Evolutionary conservation across 2,797 vertebrate species (phyloP).

Genomic region (Toxotes lorentzi): DNA sequence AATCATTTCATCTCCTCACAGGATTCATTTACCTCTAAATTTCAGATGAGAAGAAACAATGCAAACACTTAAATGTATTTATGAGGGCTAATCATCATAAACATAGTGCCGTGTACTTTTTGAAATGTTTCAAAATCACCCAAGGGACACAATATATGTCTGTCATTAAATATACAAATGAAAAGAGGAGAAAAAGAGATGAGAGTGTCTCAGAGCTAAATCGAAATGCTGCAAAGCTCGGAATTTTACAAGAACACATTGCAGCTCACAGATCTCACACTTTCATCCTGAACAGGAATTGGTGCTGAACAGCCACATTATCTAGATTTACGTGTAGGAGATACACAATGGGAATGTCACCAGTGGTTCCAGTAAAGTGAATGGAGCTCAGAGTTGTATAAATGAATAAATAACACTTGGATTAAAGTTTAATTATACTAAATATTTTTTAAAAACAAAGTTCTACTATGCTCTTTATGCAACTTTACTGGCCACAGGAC

Average conservation of each 20-base stretch:
- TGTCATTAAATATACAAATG: conserved; percentile 70
- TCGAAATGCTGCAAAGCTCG: conserved; percentile 25
- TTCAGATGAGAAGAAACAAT: conserved; percentile 57
- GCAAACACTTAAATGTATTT: conserved; percentile 57
- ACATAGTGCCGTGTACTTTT: conserved; percentile 40
- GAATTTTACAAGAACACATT: conserved; percentile 42
- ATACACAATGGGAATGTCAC: neutral
- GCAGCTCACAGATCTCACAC: conserved; percentile 33
- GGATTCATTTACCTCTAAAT: conserved; percentile 54
- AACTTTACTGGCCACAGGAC: neutral
- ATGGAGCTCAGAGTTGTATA: too few relatives aligned
- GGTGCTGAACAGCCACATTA: conserved; percentile 17
- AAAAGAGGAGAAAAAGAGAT: conserved; percentile 41
- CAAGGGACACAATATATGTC: conserved; percentile 58
- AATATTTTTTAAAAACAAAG: too few relatives aligned
- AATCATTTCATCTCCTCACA: conserved; percentile 51
- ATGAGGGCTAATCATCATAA: too few relatives aligned
- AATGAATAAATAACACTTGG: too few relatives aligned
- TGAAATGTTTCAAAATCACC: conserved; percentile 64
- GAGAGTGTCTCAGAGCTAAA: conserved; percentile 53
- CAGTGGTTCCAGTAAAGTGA: neutral
- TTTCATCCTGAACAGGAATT: conserved; percentile 20
- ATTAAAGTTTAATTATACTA: conserved; percentile 3
- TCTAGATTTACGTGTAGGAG: neutral
- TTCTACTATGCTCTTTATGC: neutral